A percentile compares a stretch with the other conserved stretches of the same genome.
phyloP scores from a whole-genome alignment of 2,797 vertebrate genomes.

The Spatula clypeata region DNA sequence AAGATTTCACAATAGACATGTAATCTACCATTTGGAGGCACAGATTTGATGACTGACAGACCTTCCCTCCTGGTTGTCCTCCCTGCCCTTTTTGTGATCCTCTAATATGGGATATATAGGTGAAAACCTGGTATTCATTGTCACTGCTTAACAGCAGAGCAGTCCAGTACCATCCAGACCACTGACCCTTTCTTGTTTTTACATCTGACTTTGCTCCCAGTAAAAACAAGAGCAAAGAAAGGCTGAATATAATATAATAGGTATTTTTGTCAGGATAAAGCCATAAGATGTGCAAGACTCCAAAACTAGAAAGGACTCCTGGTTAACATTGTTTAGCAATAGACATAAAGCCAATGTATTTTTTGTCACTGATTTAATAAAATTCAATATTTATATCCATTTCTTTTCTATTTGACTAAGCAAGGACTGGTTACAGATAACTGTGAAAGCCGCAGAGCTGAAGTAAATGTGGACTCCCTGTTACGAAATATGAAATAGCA shows the following conservation, averaged over 20 bases:
- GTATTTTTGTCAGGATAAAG: background rate
- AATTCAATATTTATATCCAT: background rate
- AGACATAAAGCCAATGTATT: background rate
- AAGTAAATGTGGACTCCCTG: background rate
- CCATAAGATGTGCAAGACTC: background rate
- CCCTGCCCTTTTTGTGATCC: background rate
- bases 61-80: background rate
- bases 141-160: background rate
- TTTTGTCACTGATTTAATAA: background rate
- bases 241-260: fast-evolving
- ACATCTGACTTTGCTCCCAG: background rate
- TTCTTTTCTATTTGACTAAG: background rate
- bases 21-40: background rate
- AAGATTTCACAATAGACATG: background rate
- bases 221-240: background rate
- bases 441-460: background rate
- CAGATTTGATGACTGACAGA: background rate
- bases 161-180: fast-evolving
- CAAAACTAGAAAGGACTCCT: background rate
- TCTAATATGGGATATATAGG: background rate
- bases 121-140: background rate
- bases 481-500: constrained; percentile 16
- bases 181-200: background rate
- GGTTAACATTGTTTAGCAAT: background rate
- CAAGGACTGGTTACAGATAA: background rate